Evolutionary conservation across 2,113 vertebrate species (phyloP), one percentile per base, ranked within the genome.

Genomic region (Motacilla alba): DNA sequence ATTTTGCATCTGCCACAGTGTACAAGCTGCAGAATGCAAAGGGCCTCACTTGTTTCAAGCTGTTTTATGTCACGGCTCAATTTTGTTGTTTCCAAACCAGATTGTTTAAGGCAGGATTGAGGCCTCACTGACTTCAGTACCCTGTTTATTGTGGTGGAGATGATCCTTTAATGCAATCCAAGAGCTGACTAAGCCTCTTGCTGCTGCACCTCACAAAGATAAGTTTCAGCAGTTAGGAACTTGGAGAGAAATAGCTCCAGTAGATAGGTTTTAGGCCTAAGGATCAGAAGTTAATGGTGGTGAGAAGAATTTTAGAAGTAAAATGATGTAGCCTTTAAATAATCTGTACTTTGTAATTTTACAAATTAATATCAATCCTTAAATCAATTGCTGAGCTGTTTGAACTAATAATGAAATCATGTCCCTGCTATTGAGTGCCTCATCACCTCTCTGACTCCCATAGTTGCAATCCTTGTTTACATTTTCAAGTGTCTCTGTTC

Each of bases 281-380:
- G 72, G 33, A 59, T 47, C 33, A 58, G 28, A 89, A 74, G 35
- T 37, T 72, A 81, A 69, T 28, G 7, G 15, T 68, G 15, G 23
- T 39, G 23, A 63, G 47, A 87, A 87, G 28, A 82, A 90, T 87
- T 75, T 35, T 49, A 56, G 20, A 28, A 72, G 35, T 47, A n/a
- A 91, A 92, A 81, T 41, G 41, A 67, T n/a, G 18, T 18, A 63
- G 52, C 46, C 26, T 68, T 41, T 81, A 79, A 80, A n/a, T 72
- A 44, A 58, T 47, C 52, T 44, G 18, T 16, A 10, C 8, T 78
- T 78, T 28, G 6, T 55, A 53, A 53, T 85, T 85, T 88, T 86
- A 41, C 24, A 63, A 86, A 85, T 94, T 39, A 86, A 67, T 89
- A 79, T 75, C 83, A 94, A 87, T 87, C 14, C 6, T 94, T 39